Percentiles rank a stretch among this genome's conserved stretches.
phyloP scores from a whole-genome alignment of 1,140 invertebrate species.

The Hetaerina americana region DNA sequence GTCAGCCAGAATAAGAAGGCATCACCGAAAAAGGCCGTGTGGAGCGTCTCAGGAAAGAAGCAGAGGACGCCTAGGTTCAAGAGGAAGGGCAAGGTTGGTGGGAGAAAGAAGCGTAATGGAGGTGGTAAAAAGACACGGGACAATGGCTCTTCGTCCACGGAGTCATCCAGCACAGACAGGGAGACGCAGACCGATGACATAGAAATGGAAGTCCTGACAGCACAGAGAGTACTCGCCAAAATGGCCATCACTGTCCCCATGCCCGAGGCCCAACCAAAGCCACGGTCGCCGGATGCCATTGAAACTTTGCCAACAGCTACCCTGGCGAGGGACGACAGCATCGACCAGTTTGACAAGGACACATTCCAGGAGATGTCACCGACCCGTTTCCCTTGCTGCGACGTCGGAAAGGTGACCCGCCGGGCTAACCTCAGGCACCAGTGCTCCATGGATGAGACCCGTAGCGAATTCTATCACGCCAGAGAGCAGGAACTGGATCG shows the following conservation, averaged over 20 bases:
- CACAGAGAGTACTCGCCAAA: background rate
- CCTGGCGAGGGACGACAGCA: background rate
- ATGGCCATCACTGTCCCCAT: background rate
- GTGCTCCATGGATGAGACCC: background rate
- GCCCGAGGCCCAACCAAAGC: background rate
- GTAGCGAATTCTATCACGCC: background rate
- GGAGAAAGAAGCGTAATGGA: background rate
- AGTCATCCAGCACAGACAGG: background rate
- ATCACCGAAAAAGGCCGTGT: background rate
- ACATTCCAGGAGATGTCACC: background rate
- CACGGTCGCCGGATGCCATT: too few relatives aligned
- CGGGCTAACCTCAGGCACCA: background rate
- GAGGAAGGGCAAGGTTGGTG: background rate
- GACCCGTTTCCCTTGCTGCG: background rate
- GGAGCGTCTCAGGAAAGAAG: background rate
- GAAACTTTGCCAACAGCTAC: too few relatives aligned
- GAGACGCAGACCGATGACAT: too few relatives aligned
- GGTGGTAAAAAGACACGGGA: background rate
- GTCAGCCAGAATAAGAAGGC: background rate
- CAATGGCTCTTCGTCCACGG: background rate
- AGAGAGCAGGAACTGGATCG: background rate
- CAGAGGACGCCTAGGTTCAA: background rate
- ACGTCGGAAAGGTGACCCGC: background rate
- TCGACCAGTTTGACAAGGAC: background rate
- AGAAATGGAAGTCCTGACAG: too few relatives aligned